These are phyloP conservation scores for Empidonax traillii DNA, from an alignment of 2,113 vertebrate genomes.

Conservation along the genomic window DNA sequence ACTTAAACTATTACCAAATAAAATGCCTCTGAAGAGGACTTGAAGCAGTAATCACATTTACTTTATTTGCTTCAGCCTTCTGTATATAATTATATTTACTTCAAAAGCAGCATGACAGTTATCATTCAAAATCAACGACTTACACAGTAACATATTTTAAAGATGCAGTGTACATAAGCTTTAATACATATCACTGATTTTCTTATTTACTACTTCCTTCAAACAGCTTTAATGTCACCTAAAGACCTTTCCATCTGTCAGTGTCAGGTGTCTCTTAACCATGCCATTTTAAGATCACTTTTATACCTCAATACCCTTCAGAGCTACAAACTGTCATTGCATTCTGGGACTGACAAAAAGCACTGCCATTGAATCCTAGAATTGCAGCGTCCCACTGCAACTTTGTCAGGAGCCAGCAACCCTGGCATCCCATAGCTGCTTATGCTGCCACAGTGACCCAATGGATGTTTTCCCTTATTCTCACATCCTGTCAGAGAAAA, in stretches of 20 bases:
- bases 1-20: neutral
- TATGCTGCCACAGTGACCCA: neutral
- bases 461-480: neutral
- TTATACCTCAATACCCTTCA: neutral
- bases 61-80: neutral
- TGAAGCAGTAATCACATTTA: neutral
- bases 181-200: neutral
- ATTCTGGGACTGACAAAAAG: neutral
- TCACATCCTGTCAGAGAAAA: neutral
- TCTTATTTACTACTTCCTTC: neutral
- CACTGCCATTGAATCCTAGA: neutral
- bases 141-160: neutral
- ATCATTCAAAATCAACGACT: neutral
- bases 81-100: neutral
- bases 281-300: neutral
- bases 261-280: neutral
- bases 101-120: neutral
- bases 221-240: neutral
- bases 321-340: neutral
- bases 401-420: neutral
- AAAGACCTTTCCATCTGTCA: neutral
- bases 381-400: neutral
- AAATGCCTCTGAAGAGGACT: neutral
- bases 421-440: fast-evolving
- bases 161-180: neutral